Percentiles rank a stretch among this genome's conserved stretches.
Evolutionary conservation across 2,888 invertebrate species (phyloP).

Genomic region (Lasioglossum pauxillum): DNA sequence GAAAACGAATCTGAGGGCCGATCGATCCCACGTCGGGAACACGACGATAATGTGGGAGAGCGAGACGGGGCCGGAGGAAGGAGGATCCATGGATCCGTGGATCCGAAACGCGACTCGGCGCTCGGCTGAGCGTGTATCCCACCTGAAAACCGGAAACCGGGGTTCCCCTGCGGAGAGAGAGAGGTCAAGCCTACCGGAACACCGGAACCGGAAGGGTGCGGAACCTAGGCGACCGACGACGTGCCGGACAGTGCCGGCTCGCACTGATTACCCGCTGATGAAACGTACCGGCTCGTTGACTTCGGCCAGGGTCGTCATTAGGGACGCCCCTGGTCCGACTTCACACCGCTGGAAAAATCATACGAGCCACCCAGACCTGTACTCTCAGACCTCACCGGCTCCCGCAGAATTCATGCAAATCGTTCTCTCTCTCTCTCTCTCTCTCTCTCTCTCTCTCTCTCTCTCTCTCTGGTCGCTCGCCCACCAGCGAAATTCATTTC

Average conservation of each 20-base stretch:
- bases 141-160: slow-evolving; percentile 79
- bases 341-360: slow-evolving; percentile 41
- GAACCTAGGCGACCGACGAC: slow-evolving; percentile 77
- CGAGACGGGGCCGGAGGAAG: slow-evolving; percentile 56
- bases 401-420: slow-evolving; percentile 7
- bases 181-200: slow-evolving; percentile 84
- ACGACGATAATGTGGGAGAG: slow-evolving; percentile 14
- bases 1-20: slow-evolving; percentile 44
- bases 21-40: slow-evolving; percentile 35
- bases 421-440: neutral
- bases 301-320: slow-evolving; percentile 60
- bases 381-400: neutral
- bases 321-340: slow-evolving; percentile 39
- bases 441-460: neutral
- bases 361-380: slow-evolving; percentile 11
- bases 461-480: neutral
- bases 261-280: slow-evolving; percentile 82
- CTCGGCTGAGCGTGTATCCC: slow-evolving; percentile 83
- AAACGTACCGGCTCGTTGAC: slow-evolving; percentile 69
- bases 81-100: slow-evolving; percentile 73
- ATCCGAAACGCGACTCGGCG: slow-evolving; percentile 72
- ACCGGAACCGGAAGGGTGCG: slow-evolving; percentile 85
- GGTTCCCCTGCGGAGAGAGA: slow-evolving; percentile 68
- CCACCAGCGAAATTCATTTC: slow-evolving; percentile 1
- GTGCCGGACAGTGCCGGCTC: slow-evolving; percentile 76